Evolutionary conservation across 2,797 vertebrate species (phyloP).

Genomic region (Apogon talboti): DNA sequence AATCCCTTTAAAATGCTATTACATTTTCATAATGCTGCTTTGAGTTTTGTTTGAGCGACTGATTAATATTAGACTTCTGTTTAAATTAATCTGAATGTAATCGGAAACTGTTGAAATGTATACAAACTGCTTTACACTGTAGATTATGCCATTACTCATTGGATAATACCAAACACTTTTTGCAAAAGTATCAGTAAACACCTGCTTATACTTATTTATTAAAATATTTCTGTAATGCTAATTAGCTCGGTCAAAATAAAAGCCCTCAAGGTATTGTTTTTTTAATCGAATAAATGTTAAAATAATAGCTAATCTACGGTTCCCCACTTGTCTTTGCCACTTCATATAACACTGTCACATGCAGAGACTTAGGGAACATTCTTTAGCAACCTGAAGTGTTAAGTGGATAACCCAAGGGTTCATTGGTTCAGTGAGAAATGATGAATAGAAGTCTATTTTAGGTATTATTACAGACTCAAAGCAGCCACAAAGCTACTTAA

Average conservation of each 20-base stretch:
- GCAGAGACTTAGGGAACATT: constrained; percentile 65
- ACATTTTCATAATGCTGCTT: neutral
- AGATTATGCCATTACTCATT: neutral
- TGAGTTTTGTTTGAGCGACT: neutral
- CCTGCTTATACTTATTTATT: neutral
- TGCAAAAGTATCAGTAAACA: neutral
- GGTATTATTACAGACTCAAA: constrained; percentile 35
- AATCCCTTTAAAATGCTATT: neutral
- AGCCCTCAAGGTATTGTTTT: constrained; percentile 1
- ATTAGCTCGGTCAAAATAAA: neutral
- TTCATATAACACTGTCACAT: constrained; percentile 65
- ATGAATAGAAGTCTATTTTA: constrained; percentile 50
- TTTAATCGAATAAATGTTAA: constrained; percentile 30
- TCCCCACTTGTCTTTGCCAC: constrained; percentile 14
- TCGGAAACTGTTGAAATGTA: neutral
- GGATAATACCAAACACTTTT: neutral
- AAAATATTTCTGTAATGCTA: neutral
- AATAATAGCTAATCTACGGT: constrained; percentile 21
- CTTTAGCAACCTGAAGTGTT: constrained; percentile 49
- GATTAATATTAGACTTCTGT: neutral
- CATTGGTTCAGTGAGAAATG: constrained; percentile 29
- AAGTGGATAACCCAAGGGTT: constrained; percentile 46
- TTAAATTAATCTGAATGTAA: neutral
- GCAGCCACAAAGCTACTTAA: constrained; percentile 45
- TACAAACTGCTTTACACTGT: neutral